These are phyloP conservation scores for Stegodyphus dumicola DNA, from an alignment of 1,140 invertebrate genomes.

Conservation along the genomic window DNA sequence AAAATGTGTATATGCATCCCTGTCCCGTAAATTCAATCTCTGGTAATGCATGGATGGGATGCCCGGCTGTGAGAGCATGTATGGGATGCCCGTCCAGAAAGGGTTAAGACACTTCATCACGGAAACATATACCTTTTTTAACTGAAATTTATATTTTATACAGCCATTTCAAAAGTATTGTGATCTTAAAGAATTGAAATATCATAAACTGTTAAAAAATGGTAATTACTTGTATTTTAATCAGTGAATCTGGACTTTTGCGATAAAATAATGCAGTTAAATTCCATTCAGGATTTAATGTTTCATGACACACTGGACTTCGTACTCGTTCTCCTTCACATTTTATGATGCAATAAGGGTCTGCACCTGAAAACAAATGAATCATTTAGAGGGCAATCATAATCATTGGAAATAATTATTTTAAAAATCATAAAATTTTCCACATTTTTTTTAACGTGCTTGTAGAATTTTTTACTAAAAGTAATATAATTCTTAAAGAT, in stretches of 20 bases:
- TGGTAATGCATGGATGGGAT: too few species aligned
- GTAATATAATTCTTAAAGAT: too few species aligned
- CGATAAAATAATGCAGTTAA: constrained; percentile 72
- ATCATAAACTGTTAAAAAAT: not conserved
- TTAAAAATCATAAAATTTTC: too few species aligned
- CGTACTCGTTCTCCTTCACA: constrained; percentile 72
- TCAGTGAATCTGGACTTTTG: constrained; percentile 67
- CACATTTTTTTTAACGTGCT: too few species aligned
- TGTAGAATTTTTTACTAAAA: too few species aligned
- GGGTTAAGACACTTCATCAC: not conserved
- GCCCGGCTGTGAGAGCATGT: too few species aligned
- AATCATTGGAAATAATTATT: too few species aligned
- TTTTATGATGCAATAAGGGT: constrained; percentile 73
- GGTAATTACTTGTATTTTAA: constrained; percentile 67
- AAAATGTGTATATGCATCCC: too few species aligned
- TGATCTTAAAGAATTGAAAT: not conserved
- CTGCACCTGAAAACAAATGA: constrained; percentile 66
- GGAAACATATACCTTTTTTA: not conserved
- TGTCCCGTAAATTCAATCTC: too few species aligned
- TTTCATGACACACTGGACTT: constrained; percentile 69
- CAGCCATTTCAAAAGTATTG: not conserved
- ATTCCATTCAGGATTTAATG: constrained; percentile 72
- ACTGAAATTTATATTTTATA: not conserved
- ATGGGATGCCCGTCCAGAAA: too few species aligned
- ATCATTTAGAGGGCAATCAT: not conserved